Conservation (phyloP, 2,797 vertebrate species). For the Hypotaenidia okinawae region DNA sequence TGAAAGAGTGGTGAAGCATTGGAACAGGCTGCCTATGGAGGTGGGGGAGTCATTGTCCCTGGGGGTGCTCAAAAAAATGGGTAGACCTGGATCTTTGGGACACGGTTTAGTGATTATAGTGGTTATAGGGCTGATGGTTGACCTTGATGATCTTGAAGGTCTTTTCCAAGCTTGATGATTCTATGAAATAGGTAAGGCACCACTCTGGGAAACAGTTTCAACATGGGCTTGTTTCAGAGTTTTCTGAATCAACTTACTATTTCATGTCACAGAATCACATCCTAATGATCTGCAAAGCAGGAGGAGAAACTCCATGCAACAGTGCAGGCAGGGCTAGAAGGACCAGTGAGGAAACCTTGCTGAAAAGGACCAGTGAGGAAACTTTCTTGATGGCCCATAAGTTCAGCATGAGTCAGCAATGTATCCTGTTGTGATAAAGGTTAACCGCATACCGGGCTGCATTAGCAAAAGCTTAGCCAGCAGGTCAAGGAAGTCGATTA, state of each 20-base stretch:
- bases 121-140: no score
- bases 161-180: no score
- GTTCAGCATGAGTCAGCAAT: background rate
- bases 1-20: no score
- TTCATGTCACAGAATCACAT: background rate
- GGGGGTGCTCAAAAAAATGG: no score
- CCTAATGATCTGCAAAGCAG: background rate
- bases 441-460: background rate
- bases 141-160: no score
- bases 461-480: constrained; percentile 33
- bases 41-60: no score
- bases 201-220: background rate
- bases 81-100: no score
- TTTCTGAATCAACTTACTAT: background rate
- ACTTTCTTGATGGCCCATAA: background rate
- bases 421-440: constrained; percentile 14
- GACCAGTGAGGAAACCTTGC: background rate
- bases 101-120: no score
- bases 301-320: background rate
- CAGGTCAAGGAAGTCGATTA: background rate
- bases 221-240: background rate
- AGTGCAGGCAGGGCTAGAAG: background rate
- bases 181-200: background rate
- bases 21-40: no score
- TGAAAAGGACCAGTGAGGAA: background rate